Conservation (phyloP, 1,140 invertebrate genomes). For the Aphaenogaster ashmeadi region DNA sequence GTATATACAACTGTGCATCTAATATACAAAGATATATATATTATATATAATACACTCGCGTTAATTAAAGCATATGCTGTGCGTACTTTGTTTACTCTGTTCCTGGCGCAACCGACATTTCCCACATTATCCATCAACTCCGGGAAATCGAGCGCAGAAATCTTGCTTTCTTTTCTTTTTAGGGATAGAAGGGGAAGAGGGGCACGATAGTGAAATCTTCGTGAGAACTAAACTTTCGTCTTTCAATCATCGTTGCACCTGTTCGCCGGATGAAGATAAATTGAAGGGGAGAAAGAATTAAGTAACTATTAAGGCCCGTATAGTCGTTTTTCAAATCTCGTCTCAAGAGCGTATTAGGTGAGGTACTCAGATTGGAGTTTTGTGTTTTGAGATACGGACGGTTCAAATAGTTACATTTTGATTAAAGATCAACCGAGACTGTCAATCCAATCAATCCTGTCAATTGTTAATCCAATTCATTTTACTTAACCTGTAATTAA, state of each 20-base stretch:
- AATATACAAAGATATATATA: slow-evolving; percentile 1
- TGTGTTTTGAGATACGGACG: too few relatives aligned
- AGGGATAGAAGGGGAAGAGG: neutral
- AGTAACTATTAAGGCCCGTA: too few relatives aligned
- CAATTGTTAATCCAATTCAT: too few relatives aligned
- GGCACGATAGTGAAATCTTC: slow-evolving; percentile 37
- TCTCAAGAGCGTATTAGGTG: too few relatives aligned
- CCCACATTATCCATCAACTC: slow-evolving; percentile 13
- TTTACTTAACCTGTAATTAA: too few relatives aligned
- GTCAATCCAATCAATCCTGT: too few relatives aligned
- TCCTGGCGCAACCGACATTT: neutral
- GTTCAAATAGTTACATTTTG: too few relatives aligned
- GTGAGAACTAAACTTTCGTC: slow-evolving; percentile 47
- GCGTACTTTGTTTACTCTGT: neutral
- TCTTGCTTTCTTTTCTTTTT: slow-evolving; percentile 4
- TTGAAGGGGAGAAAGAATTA: neutral
- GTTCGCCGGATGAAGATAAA: slow-evolving; percentile 12
- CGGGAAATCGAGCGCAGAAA: neutral
- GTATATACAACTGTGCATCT: slow-evolving; percentile 18
- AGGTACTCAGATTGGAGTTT: too few relatives aligned
- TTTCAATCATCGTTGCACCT: neutral
- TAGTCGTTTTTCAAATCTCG: too few relatives aligned
- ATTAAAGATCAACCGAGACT: too few relatives aligned
- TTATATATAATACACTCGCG: slow-evolving; percentile 20
- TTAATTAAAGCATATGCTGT: slow-evolving; percentile 6